Conservation (phyloP, 2,113 vertebrate species). For the Marcusenius ussheri region DNA sequence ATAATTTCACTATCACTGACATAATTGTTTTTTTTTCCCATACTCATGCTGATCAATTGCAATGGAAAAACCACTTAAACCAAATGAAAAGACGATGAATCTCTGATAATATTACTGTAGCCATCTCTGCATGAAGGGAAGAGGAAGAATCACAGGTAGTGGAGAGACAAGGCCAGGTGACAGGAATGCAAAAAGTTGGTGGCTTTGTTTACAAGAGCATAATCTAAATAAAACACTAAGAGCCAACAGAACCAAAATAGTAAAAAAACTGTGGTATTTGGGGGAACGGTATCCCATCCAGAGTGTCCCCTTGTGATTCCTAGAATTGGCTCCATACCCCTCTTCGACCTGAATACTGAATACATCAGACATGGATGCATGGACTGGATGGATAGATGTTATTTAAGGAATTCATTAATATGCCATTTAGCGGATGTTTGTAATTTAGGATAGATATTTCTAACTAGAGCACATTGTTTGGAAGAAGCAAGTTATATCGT, state of each 20-base stretch:
- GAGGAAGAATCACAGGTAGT: neutral
- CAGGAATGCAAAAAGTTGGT: neutral
- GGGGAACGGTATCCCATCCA: neutral
- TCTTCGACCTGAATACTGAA: neutral
- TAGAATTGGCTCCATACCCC: neutral
- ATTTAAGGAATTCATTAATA: neutral
- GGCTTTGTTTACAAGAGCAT: neutral
- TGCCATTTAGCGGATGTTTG: neutral
- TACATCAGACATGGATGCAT: neutral
- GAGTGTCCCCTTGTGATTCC: neutral
- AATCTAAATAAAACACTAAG: neutral
- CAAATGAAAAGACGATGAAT: conserved; percentile 18
- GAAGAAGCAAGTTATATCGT: neutral
- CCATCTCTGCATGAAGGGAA: neutral
- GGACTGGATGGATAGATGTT: neutral
- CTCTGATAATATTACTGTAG: neutral
- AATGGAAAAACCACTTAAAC: conserved; percentile 14
- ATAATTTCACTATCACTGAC: conserved; percentile 27
- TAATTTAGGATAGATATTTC: neutral
- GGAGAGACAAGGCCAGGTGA: neutral
- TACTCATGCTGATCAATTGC: conserved; percentile 19
- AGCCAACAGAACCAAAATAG: neutral
- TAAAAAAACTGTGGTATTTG: neutral
- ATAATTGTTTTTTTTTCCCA: conserved; percentile 22
- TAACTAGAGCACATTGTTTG: neutral